Base-by-base conservation (phyloP, 2,113 vertebrate species). In the Coryphaenoides rupestris region DNA sequence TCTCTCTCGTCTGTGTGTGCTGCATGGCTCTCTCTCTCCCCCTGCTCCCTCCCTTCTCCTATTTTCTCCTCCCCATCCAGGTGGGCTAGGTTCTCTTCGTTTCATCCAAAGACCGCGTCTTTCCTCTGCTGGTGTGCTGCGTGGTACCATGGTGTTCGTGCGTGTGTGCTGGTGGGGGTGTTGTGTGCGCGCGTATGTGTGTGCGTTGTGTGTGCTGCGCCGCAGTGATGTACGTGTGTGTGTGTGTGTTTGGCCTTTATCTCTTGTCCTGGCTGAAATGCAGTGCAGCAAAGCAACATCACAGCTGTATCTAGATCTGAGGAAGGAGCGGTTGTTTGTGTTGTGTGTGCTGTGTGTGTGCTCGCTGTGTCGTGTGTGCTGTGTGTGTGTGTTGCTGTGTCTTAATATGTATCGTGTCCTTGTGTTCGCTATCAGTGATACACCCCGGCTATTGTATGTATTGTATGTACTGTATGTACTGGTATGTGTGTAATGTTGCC, bases 71-170 rank as follows among this genome's bases (percentile, higher is more conserved):
- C 56, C 14, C n/a, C 3, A 40, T 83, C 80, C 84, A 80, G 82
- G 84, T 86, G 84, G 86, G 82, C 77, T n/a, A n/a, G n/a, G 80
- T 73, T 76, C 83, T 66, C 60, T n/a, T 72, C 77, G 76, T 83
- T 80, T 78, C 69, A 68, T 68, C 53, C 33, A 40, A 40, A 16
- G 68, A 63, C 53, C 73, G 76, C 69, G 3, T 56, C 45, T 58
- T 66, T 74, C 60, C 72, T 65, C 19, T 26, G 13, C 24, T 57
- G 60, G 72, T 76, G 69, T 46, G 12, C n/a, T 22, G 24, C 72
- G 69, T 53, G 23, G 45, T 12, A 47, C 45, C 9, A 47, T 1
- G 45, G 60, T 72, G 75, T 65, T 67, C 61, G n/a, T 46, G 12
- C 22, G 24, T 74, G 69, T 54, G 24, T 60, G 57, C 23, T 15